Evolutionary conservation across 2,797 vertebrate species (phyloP).

Genomic region (Aphelocoma californica): DNA sequence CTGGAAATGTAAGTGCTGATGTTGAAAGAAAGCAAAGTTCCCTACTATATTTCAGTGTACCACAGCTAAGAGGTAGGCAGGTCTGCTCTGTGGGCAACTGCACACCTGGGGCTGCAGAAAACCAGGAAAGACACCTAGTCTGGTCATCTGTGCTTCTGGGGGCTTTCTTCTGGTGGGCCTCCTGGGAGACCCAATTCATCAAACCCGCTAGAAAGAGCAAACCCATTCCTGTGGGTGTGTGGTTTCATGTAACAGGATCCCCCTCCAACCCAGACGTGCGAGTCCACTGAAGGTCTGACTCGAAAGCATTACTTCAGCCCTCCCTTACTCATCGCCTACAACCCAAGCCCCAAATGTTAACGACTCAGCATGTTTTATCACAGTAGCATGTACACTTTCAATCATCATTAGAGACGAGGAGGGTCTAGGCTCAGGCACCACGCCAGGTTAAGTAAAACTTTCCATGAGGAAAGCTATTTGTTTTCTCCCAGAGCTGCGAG

Average conservation of each 20-base stretch:
- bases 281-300: slow-evolving; percentile 36
- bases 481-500: slow-evolving; percentile 74
- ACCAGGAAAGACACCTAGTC: slow-evolving; percentile 7
- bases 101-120: not conserved
- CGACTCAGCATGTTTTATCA: slow-evolving; percentile 85
- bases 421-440: slow-evolving; percentile 80
- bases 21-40: not conserved
- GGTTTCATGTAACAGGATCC: slow-evolving; percentile 40
- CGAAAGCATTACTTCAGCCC: slow-evolving; percentile 34
- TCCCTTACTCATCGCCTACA: slow-evolving; percentile 49
- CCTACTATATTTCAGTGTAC: not conserved
- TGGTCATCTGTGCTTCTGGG: slow-evolving; percentile 49
- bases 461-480: slow-evolving; percentile 90
- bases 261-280: slow-evolving; percentile 23
- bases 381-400: slow-evolving; percentile 80
- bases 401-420: slow-evolving; percentile 85
- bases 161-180: slow-evolving; percentile 55
- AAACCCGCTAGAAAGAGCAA: slow-evolving; percentile 68
- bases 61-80: not conserved
- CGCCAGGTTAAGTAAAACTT: slow-evolving; percentile 90
- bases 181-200: slow-evolving; percentile 49
- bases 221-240: not conserved
- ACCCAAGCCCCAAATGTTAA: slow-evolving; percentile 72
- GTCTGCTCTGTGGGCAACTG: not conserved
- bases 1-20: not conserved